Percentiles rank a stretch among this genome's conserved stretches.
These are phyloP conservation scores for Conchocele bisecta DNA, from an alignment of 2,888 invertebrate genomes.

Conservation along the genomic window DNA sequence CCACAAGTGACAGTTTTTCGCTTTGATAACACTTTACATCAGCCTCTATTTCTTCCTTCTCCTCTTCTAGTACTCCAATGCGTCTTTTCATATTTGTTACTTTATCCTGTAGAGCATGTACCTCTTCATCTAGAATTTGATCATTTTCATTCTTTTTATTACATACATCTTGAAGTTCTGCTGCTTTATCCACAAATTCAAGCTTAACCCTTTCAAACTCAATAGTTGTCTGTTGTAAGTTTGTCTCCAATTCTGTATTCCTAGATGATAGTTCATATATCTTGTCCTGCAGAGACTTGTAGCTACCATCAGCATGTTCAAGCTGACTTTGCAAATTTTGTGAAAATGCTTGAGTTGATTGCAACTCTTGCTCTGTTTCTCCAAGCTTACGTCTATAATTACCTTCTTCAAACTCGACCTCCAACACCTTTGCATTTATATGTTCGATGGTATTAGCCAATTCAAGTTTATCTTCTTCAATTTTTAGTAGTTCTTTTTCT, in stretches of 20 bases:
- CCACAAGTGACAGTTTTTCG: neutral
- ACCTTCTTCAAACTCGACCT: slow-evolving; percentile 27
- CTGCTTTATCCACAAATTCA: slow-evolving; percentile 24
- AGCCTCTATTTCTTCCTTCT: slow-evolving; percentile 28
- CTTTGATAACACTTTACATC: slow-evolving; percentile 7
- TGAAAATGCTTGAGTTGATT: slow-evolving; percentile 58
- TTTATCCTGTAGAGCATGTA: neutral
- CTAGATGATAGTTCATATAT: slow-evolving; percentile 40
- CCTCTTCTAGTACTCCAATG: slow-evolving; percentile 17
- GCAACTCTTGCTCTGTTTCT: slow-evolving; percentile 51
- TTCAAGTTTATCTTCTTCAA: slow-evolving; percentile 41
- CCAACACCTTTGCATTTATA: slow-evolving; percentile 25
- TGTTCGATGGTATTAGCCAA: slow-evolving; percentile 17
- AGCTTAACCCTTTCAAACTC: slow-evolving; percentile 42
- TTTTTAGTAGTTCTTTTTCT: neutral
- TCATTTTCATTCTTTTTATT: slow-evolving; percentile 25
- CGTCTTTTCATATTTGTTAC: neutral
- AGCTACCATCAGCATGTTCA: slow-evolving; percentile 43
- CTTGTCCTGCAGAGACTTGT: slow-evolving; percentile 43
- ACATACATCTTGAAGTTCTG: slow-evolving; percentile 23
- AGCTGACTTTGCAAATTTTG: slow-evolving; percentile 53
- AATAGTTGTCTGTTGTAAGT: slow-evolving; percentile 43
- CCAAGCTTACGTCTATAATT: slow-evolving; percentile 34
- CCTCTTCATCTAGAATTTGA: slow-evolving; percentile 15
- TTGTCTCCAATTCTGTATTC: slow-evolving; percentile 39